Conservation (phyloP, 2,888 invertebrate species). For the Lasioglossum marginatum region DNA sequence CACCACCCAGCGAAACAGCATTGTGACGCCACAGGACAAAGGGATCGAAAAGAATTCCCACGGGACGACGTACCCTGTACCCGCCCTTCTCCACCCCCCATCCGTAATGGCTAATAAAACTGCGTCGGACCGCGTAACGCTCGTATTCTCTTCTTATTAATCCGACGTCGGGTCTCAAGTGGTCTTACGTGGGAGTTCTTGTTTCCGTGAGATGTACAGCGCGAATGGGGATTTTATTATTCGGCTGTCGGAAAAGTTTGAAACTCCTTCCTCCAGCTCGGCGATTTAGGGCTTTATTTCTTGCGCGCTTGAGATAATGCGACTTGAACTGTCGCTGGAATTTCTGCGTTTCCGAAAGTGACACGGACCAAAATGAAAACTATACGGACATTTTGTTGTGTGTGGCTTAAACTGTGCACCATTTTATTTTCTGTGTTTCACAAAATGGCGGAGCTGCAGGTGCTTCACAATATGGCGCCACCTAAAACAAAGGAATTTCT, state of each 20-base stretch:
- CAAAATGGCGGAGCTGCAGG: neutral
- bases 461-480: neutral
- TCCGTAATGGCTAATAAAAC: constrained; percentile 30
- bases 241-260: neutral
- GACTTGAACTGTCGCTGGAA: neutral
- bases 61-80: constrained; percentile 25
- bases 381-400: neutral
- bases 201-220: neutral
- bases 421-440: neutral
- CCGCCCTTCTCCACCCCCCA: neutral
- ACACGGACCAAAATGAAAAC: neutral
- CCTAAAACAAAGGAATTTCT: neutral
- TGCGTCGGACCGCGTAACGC: neutral
- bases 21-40: constrained; percentile 50
- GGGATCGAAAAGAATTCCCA: constrained; percentile 40
- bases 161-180: constrained; percentile 11
- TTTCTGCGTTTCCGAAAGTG: neutral
- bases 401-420: neutral
- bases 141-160: constrained; percentile 8
- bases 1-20: constrained; percentile 43
- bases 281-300: constrained; percentile 1
- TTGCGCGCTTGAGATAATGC: neutral
- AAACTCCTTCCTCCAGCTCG: neutral
- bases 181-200: constrained; percentile 8
- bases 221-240: constrained; percentile 2